Evolutionary conservation across 2,797 vertebrate species (phyloP).

Genomic region (Tachyglossus aculeatus): DNA sequence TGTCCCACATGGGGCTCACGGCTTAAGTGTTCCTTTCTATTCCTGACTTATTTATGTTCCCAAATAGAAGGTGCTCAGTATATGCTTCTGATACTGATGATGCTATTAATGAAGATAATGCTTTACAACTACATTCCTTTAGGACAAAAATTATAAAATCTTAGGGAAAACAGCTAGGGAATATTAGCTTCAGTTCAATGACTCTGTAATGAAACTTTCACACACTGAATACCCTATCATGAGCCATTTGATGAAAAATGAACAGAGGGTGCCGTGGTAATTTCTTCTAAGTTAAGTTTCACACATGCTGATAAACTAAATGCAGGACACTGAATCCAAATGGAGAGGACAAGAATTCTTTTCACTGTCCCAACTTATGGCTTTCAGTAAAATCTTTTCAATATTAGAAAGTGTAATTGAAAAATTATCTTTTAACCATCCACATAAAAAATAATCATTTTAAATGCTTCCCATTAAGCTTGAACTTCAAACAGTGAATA

Average conservation of each 20-base stretch:
- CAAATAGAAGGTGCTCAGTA: too few species aligned
- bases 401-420: not conserved
- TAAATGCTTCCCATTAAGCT: not conserved
- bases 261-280: not conserved
- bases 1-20: too few species aligned
- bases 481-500: not conserved
- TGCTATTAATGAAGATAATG: too few species aligned
- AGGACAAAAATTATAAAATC: too few species aligned
- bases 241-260: not conserved
- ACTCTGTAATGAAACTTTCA: constrained; percentile 5
- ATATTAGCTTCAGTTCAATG: too few species aligned
- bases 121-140: too few species aligned
- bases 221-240: constrained; percentile 17
- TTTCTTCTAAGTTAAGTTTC: not conserved
- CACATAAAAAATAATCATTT: not conserved
- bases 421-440: not conserved
- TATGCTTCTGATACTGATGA: too few species aligned
- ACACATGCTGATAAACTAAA: constrained; percentile 3
- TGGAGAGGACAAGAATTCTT: not conserved
- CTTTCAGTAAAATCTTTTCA: not conserved
- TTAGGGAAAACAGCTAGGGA: too few species aligned
- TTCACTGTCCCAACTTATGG: not conserved
- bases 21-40: too few species aligned
- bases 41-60: too few species aligned
- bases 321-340: constrained; percentile 1